Conservation (phyloP, 2,888 invertebrate species). For the Lasius fuliginosus region DNA sequence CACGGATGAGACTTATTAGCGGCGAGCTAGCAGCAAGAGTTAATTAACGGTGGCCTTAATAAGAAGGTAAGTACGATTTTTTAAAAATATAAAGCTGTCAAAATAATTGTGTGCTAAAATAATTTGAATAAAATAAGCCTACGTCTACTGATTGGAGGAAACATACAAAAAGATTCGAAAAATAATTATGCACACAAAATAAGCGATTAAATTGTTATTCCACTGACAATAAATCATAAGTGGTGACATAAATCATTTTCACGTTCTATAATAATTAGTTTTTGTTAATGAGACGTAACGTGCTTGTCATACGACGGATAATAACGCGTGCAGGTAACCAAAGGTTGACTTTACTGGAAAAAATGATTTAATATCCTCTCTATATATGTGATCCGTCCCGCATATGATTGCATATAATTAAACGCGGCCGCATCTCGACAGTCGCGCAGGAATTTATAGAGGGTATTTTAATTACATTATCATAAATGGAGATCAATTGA, state of each 20-base stretch:
- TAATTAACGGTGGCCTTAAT: conserved; percentile 25
- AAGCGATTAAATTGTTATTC: background rate
- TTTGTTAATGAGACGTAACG: background rate
- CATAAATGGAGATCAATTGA: conserved; percentile 49
- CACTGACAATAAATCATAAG: background rate
- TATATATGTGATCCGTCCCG: conserved; percentile 3
- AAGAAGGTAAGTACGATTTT: conserved; percentile 50
- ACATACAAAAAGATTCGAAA: background rate
- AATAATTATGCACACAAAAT: background rate
- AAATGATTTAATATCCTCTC: conserved; percentile 6
- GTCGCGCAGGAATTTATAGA: conserved; percentile 32
- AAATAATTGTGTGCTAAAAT: background rate
- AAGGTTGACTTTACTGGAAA: conserved; percentile 24
- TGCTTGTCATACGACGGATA: background rate
- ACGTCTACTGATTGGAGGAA: background rate
- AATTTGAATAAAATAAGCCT: background rate
- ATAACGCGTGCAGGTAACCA: background rate
- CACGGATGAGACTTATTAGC: conserved; percentile 49
- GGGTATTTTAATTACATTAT: conserved; percentile 47
- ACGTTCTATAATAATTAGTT: background rate
- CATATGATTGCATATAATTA: conserved; percentile 37
- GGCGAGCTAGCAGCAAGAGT: background rate
- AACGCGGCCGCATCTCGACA: conserved; percentile 17
- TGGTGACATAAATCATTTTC: background rate
- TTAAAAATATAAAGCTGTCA: background rate